These are phyloP conservation scores for Iguana delicatissima DNA, from an alignment of 2,797 vertebrate species.

Conservation along the genomic window DNA sequence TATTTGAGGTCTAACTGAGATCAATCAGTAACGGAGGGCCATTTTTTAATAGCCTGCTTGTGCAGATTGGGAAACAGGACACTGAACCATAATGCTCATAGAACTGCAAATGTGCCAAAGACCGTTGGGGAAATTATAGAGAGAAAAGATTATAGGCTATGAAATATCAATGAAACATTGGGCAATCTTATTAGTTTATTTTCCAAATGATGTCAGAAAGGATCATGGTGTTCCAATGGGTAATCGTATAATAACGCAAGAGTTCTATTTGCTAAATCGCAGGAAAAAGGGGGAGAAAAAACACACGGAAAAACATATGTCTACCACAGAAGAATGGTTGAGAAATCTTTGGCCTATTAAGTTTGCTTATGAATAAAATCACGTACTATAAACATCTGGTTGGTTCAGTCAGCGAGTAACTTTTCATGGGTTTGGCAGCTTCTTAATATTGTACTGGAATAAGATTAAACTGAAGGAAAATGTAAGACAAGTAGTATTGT, in stretches of 20 bases:
- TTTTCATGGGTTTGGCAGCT: background rate
- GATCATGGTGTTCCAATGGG: background rate
- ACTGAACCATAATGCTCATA: background rate
- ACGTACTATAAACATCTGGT: conserved; percentile 12
- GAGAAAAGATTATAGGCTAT: background rate
- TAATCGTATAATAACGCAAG: background rate
- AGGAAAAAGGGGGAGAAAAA: background rate
- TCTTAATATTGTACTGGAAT: background rate
- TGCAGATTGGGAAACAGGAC: background rate
- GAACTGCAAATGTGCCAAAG: background rate
- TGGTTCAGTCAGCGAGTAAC: background rate
- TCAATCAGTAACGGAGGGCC: background rate
- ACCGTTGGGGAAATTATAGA: background rate
- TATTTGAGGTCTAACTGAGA: background rate
- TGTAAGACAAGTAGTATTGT: conserved; percentile 26
- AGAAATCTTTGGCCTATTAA: background rate
- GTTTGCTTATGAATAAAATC: conserved; percentile 15
- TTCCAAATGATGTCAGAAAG: background rate
- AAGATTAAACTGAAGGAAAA: conserved; percentile 14
- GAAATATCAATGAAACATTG: conserved; percentile 4
- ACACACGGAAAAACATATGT: background rate
- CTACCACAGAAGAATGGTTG: background rate
- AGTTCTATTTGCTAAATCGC: background rate
- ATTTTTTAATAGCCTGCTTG: background rate
- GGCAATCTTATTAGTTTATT: background rate